phyloP scores from a whole-genome alignment of 2,113 vertebrate genomes.

The Rhinopomastus cyanomelas region DNA sequence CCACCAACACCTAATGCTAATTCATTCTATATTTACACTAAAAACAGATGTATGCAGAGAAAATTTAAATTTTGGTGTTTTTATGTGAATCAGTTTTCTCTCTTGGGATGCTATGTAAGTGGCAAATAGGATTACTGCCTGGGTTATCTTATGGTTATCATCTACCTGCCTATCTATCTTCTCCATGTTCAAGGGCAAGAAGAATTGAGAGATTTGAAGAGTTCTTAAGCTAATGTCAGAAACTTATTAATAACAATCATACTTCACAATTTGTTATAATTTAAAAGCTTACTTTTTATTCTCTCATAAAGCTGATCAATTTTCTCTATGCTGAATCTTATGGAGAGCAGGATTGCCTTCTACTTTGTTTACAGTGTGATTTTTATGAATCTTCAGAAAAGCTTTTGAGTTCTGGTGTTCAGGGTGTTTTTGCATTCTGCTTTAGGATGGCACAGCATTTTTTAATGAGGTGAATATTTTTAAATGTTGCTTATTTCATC shows the following conservation, averaged over 20 bases:
- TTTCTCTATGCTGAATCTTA: neutral
- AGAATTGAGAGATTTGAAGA: neutral
- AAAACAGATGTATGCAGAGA: neutral
- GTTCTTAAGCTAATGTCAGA: neutral
- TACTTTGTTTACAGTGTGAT: neutral
- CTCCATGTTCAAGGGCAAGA: neutral
- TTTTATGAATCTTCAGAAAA: neutral
- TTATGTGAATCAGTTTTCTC: neutral
- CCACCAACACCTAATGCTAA: neutral
- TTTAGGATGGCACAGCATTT: neutral
- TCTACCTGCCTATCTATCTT: neutral
- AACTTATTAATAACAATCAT: neutral
- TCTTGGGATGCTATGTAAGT: neutral
- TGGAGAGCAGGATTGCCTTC: neutral
- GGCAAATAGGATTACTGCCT: neutral
- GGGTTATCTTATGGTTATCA: neutral
- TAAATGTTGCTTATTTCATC: constrained; percentile 35
- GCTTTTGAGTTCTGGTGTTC: neutral
- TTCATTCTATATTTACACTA: neutral
- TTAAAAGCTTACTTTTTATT: neutral
- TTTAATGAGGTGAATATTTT: neutral
- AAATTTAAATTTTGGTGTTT: neutral
- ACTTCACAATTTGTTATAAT: neutral
- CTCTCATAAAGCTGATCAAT: neutral
- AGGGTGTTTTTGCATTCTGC: neutral